Evolutionary conservation across 2,888 invertebrate genomes (phyloP).

Genomic region (Plebejus argus): DNA sequence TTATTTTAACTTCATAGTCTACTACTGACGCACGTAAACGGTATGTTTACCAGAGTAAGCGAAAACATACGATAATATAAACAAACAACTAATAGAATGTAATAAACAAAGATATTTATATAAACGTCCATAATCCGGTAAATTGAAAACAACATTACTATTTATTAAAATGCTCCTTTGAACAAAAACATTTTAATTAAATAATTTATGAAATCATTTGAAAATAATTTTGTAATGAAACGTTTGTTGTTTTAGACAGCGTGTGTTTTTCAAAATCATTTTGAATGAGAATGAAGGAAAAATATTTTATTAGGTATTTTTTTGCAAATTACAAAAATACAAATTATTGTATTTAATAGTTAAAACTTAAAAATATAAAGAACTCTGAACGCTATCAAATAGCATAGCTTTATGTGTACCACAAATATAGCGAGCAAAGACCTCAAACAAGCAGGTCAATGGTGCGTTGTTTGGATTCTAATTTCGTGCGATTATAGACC

Average conservation of each 20-base stretch:
- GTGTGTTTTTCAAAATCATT: too few relatives aligned
- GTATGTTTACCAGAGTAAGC: constrained; percentile 35
- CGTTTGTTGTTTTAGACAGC: too few relatives aligned
- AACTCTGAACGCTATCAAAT: not conserved
- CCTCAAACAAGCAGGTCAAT: constrained; percentile 51
- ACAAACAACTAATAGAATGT: constrained; percentile 4
- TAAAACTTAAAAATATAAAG: not conserved
- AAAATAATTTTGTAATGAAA: too few relatives aligned
- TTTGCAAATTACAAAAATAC: not conserved
- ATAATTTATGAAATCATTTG: too few relatives aligned
- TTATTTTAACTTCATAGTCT: constrained; percentile 46
- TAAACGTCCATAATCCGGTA: not conserved
- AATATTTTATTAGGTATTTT: too few relatives aligned
- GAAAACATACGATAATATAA: not conserved
- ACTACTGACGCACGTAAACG: constrained; percentile 45
- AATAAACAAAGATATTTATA: not conserved
- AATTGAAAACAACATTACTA: not conserved
- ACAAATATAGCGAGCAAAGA: constrained; percentile 43
- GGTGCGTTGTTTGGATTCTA: constrained; percentile 44
- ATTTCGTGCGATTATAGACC: constrained; percentile 28
- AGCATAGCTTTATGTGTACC: constrained; percentile 36
- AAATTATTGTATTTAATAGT: too few relatives aligned
- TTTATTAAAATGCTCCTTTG: not conserved
- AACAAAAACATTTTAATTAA: too few relatives aligned
- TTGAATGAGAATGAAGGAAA: too few relatives aligned